Evolutionary conservation across 1,140 invertebrate genomes (phyloP).

Genomic region (Euwallacea similis): DNA sequence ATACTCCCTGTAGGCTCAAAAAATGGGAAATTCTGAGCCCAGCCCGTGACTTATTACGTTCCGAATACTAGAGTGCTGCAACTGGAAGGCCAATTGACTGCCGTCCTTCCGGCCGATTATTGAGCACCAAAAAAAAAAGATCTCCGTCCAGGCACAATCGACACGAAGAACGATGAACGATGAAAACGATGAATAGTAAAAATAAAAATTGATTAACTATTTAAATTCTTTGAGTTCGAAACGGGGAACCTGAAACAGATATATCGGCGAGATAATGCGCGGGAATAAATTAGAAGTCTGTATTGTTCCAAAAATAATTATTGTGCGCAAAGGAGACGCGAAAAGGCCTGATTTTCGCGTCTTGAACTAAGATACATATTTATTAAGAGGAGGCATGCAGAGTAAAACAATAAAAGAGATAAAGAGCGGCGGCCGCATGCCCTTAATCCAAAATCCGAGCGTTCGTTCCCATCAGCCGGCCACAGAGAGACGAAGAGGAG

Average conservation of each 20-base stretch:
- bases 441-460: conserved; percentile 31
- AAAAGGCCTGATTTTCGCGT: too few relatives aligned
- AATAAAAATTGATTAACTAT: conserved; percentile 42
- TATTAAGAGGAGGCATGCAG: too few relatives aligned
- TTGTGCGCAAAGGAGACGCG: too few relatives aligned
- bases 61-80: too few relatives aligned
- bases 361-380: too few relatives aligned
- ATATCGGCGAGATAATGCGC: conserved; percentile 29
- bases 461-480: conserved; percentile 10
- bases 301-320: too few relatives aligned
- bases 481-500: not conserved
- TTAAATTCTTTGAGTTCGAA: conserved; percentile 38
- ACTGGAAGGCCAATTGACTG: too few relatives aligned
- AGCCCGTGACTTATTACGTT: too few relatives aligned
- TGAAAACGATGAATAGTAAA: conserved; percentile 41
- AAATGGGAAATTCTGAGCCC: too few relatives aligned
- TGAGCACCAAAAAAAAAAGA: conserved; percentile 20
- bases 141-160: conserved; percentile 18
- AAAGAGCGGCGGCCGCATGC: conserved; percentile 3
- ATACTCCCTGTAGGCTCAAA: too few relatives aligned
- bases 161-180: conserved; percentile 32
- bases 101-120: not conserved
- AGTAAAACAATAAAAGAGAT: too few relatives aligned
- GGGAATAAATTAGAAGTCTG: conserved; percentile 34
- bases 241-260: conserved; percentile 37